Evolutionary conservation across 1,140 invertebrate species (phyloP), one percentile per base, ranked within the genome.

Genomic region (Drosophila tani): DNA sequence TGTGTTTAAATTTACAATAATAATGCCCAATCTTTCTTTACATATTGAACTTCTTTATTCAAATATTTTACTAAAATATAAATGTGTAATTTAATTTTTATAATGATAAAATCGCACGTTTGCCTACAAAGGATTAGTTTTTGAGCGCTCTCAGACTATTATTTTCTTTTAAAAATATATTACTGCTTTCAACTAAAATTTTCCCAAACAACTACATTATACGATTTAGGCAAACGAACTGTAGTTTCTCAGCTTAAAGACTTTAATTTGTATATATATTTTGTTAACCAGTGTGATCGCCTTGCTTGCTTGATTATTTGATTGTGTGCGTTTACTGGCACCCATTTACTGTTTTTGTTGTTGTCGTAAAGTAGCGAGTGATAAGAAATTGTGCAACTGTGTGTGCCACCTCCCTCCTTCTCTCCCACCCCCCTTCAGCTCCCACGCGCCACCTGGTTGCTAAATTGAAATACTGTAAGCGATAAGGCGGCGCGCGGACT

Each of bases 361-460:
- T 76, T 77, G 63, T 55, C 56, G 38, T 56, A 68, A 56, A 77
- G 75, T 77, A 77, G 64, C 75, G 38, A 68, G 75, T 60, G 75
- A 77, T 77, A 77, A 77, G 74, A 50, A 77, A 77, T 77, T 77
- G 64, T 76, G 75, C 73, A 76, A 77, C 73, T 60, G 73, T 74
- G 35, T 75, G 47, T 12, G 24, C 45, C 53, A 19, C n/a, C 45
- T 6, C 27, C 43, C 27, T n/a, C 27, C 32, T 32, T 24, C 12
- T 7, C 17, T 4, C 11, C 11, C 29, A 24, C 17, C 11, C 11
- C 21, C 27, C 32, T 11, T 11, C 2, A 35, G 32, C 32, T 3
- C 32, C 32, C 32, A 35, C 32, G 32, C 32, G 32, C 32, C 55
- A 47, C 19, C 41, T 41, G 53, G 47, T 77, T 77, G 75, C 75